A percentile compares a stretch with the other conserved stretches of the same genome.
These are phyloP conservation scores for Microcebus tavaratra DNA, from an alignment of 2,113 vertebrate genomes.

Conservation along the genomic window DNA sequence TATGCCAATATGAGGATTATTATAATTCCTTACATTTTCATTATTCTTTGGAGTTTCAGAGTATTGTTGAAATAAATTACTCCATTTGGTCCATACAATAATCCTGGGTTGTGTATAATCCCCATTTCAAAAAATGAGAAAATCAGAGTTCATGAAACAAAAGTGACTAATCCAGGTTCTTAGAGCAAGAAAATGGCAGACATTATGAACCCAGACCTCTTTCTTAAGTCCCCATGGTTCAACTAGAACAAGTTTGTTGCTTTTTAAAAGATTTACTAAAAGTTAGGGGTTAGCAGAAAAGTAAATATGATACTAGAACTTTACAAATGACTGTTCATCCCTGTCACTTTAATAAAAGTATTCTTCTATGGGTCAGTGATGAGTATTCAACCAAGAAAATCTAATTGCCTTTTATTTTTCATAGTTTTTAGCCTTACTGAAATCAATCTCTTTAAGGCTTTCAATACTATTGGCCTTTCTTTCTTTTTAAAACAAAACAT, in stretches of 20 bases:
- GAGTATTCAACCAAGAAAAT: neutral
- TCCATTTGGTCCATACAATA: neutral
- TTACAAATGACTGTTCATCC: neutral
- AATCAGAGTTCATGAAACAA: neutral
- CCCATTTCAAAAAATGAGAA: neutral
- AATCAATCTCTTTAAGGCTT: neutral
- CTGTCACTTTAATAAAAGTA: neutral
- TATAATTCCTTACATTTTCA: neutral
- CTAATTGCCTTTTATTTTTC: neutral
- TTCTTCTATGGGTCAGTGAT: neutral
- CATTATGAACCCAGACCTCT: neutral
- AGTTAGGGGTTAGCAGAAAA: neutral
- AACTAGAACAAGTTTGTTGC: neutral
- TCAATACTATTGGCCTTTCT: neutral
- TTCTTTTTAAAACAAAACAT: constrained; percentile 23
- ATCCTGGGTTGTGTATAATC: neutral
- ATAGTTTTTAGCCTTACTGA: neutral
- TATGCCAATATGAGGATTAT: neutral
- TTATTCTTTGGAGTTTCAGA: neutral
- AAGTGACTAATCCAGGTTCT: neutral
- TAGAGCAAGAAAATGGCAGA: neutral
- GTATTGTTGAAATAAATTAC: neutral
- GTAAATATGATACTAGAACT: neutral
- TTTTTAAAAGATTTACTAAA: neutral
- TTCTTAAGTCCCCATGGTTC: neutral